Base-by-base conservation (phyloP, 1,140 invertebrate genomes). In the Melanaphis sacchari region DNA sequence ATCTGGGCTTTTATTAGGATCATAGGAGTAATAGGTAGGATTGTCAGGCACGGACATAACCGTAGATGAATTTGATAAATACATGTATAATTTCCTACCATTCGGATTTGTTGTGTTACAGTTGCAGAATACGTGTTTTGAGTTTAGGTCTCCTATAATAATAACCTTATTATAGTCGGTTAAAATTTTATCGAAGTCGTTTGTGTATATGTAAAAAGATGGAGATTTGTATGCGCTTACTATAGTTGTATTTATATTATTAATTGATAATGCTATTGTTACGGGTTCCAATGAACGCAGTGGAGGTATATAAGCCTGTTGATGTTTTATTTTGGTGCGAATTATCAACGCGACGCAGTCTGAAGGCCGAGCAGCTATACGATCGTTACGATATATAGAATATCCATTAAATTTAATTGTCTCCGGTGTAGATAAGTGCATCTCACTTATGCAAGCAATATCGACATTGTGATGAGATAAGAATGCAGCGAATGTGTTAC, bases 241-340 rank as follows among this genome's bases (percentile, higher is more conserved):
- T 87, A 87, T 87, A 31, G 41, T 87, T 22, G 84, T 46, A 18
- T 43, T 43, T n/a, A 46, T 43, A 87, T 46, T 26, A n/a, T 87
- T 43, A 31, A 87, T 87, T 87, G 24, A 31, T 87, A 46, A 5
- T 11, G 84, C 31, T 31, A 87, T 46, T 43, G 41, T 41, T 41
- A 87, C 26, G 38, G 84, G 24, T 87, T 87, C 41, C 7, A 87
- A 8, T 11, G 31, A 43, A 41, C 40, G 82, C 31, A 88, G 43
- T 0, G 26, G 40, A 46, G 85, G 85, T 88, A 88, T 41, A 88
- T 46, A 89, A 52, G n/a, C n/a, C 46, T 54, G 87, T 52, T 89
- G n/a, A 11, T 89, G 87, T 54, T 89, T 54, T 54, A 89, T 89
- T 89, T 89, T 89, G 87, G 15, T 49, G 26, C n/a, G 31, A n/a